Base-by-base conservation (phyloP, 2,888 invertebrate genomes). In the Diarsia brunnea region DNA sequence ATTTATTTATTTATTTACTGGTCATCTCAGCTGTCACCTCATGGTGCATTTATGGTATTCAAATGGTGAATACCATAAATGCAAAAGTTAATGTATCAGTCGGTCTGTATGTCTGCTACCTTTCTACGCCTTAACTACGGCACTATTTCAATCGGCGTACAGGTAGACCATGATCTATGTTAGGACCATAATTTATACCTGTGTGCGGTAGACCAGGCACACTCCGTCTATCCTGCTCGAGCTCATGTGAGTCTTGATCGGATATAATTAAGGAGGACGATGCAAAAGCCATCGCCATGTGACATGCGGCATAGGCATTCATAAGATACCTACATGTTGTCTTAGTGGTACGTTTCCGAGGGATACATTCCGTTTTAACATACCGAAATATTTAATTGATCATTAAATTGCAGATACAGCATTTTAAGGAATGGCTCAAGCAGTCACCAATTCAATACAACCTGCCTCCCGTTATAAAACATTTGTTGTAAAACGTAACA, bases 401-500 rank as follows among this genome's bases (percentile, higher is more conserved):
- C 27, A 58, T 27, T 58, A 27, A 14, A 4, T 31, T 2, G 19
- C 19, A 60, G 58, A 60, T 11, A 60, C 0, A 19, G 14, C 24
- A 24, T 55, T 14, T 55, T 7, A n/a, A 53, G 53, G n/a, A 55
- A 55, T 7, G 7, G 7, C 14, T 24, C 24, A 55, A 14, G 24
- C 55, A 61, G 21, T 31, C 21, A 14, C 19, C 10, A 3, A 70
- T 60, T 27, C 3, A 51, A 47, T 27, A 45, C 19, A 73, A 60
- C 27, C 38, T 27, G 31, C 27, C n/a, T 3, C 1, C n/a, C 24
- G 24, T 68, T 24, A 51, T 5, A 75, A 67, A 49, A 67, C 24
- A 38, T n/a, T 73, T n/a, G 31, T 67, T 65, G 19, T 74, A 53
- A 49, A 63, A 68, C 47, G 21, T 55, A 78, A 83, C 24, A 78